phyloP scores from a whole-genome alignment of 2,797 vertebrate genomes.

The Channallabes apus region DNA sequence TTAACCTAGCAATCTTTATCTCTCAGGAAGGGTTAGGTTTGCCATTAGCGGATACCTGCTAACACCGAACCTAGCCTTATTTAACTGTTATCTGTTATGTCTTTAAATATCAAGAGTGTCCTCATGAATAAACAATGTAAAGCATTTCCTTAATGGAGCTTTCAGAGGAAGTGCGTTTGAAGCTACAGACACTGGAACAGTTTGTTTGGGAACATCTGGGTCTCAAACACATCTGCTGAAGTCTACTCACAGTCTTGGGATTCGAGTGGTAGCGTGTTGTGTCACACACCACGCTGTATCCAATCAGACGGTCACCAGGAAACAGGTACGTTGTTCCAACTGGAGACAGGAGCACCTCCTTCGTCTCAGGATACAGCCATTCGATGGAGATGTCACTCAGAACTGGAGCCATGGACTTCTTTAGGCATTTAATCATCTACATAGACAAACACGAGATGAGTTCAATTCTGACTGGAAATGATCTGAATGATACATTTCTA shows the following conservation, averaged over 20 bases:
- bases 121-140: no score
- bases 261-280: slow-evolving; percentile 81
- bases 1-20: no score
- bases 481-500: not conserved
- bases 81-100: no score
- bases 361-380: slow-evolving; percentile 92
- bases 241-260: slow-evolving; percentile 82
- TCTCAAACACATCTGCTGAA: not conserved
- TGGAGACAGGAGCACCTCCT: slow-evolving; percentile 88
- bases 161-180: no score
- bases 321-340: slow-evolving; percentile 85
- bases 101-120: no score
- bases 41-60: no score
- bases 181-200: no score
- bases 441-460: not conserved
- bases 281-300: slow-evolving; percentile 85
- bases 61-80: no score
- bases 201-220: no score
- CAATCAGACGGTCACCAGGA: slow-evolving; percentile 88
- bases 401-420: slow-evolving; percentile 88
- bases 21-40: no score
- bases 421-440: slow-evolving; percentile 92
- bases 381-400: slow-evolving; percentile 91
- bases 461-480: not conserved
- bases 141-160: no score